Evolutionary conservation across 1,140 invertebrate genomes (phyloP), one percentile per base, ranked within the genome.

Genomic region (Drosophila obscura): DNA sequence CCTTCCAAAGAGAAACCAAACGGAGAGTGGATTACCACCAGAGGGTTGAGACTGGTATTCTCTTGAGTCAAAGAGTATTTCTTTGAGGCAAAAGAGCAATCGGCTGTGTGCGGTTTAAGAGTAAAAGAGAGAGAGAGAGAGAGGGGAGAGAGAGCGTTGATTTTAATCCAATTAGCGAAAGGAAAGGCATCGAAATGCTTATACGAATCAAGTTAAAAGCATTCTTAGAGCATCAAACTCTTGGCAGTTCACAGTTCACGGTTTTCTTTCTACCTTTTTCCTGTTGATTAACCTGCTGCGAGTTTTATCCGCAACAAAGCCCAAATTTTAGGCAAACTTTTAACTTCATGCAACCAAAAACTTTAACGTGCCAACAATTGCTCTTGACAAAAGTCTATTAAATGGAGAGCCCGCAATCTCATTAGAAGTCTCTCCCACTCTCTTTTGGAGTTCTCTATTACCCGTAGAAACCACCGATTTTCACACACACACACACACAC

Each of bases 371-470:
- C 16, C 35, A 60, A 49, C 31, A 48, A 39, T 63, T 35, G 1
- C 48, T 16, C 49, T 16, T 15, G 31, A 2, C 3, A 39, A 66
- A 71, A 71, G 31, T 44, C 63, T 45, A 65, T 66, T 50, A 50
- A 45, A 65, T 50, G 51, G 64, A 15, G 26, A 15, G 26, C 19
- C 48, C 67, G 28, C 61, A 78, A 78, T 57, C 75, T 64, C 68
- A 78, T 66, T 62, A 61, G 60, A 65, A 63, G 59, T 11, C 31
- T 35, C n/a, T 16, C 51, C 2, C 35, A 26, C 44, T 64, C 57
- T 77, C 64, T 69, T 69, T 67, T 71, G 65, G 44, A 45, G 52
- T 48, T 71, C 48, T 62, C 66, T 41, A 72, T 53, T 72, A 65
- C 45, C 61, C 41, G 43, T 61, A 61, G 63, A 73, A 71, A 63